Evolutionary conservation across 2,797 vertebrate genomes (phyloP), one percentile per base, ranked within the genome.

Genomic region (Sebastes jordani): DNA sequence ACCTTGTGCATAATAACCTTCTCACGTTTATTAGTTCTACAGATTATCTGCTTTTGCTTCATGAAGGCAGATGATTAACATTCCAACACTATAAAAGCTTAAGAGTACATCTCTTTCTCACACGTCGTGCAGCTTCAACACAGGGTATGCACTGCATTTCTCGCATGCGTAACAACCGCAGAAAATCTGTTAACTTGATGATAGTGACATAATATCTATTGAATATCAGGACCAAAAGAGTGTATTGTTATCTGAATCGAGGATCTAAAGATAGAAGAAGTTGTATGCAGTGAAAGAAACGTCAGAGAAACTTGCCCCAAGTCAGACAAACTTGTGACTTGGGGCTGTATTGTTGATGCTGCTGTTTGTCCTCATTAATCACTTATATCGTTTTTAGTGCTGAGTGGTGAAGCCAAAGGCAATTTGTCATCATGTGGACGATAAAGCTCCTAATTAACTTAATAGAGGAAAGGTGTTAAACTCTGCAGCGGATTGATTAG

Each of bases 41-140:
- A 68, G 49, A 79, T 63, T 16, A 38, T 78, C 52, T 18, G 27
- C 27, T 64, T 74, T 80, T 62, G 49, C 73, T 74, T 81, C 56
- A 54, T 11, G 60, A 25, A 60, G 46, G 23, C 62, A 63, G 46
- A 78, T 60, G 71, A 65, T 77, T 46, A n/a, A 74, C 38, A 81
- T 64, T 61, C 13, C n/a, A 73, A 63, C 60, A 72, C 18, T 56
- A 14, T 58, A 22, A 66, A 36, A 8, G 55, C 68, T 86, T 81
- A 66, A 36, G 36, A 34, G 29, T 16, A 25, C 49, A 67, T 11
- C 2, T 65, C 14, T 11, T 64, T 58, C 27, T 52, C 18, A 69
- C 16, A 61, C 52, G 6, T 4, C 18, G 34, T 46, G 54, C 56
- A 42, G 27, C 74, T 25, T 25, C 11, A 14, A 16, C 3, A 70